phyloP scores from a whole-genome alignment of 2,797 vertebrate species.

The Eidolon dupreanum region DNA sequence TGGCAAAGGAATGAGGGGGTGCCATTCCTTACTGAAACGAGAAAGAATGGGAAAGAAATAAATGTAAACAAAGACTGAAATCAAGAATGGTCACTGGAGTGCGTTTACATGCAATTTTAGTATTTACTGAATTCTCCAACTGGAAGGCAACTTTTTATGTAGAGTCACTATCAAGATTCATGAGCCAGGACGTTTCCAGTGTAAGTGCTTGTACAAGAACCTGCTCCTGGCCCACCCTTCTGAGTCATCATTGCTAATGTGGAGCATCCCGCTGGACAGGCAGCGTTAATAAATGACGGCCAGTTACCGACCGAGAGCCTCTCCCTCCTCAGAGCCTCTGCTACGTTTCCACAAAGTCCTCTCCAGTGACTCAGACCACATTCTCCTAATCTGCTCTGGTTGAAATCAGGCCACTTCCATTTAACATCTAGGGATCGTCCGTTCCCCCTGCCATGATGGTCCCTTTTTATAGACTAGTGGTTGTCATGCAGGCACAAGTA shows the following conservation, averaged over 20 bases:
- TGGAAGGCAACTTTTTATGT: neutral
- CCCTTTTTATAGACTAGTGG: neutral
- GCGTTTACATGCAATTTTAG: neutral
- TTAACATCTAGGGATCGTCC: neutral
- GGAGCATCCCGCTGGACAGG: neutral
- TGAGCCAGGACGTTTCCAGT: neutral
- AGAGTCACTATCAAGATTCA: neutral
- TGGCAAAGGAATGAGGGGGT: neutral
- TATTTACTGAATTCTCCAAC: neutral
- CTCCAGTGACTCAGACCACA: neutral
- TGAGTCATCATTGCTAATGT: neutral
- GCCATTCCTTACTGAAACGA: neutral
- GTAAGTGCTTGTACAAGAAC: neutral
- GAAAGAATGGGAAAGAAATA: neutral
- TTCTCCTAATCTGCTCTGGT: neutral
- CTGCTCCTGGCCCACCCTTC: neutral
- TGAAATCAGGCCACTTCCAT: neutral
- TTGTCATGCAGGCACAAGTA: neutral
- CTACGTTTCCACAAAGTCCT: neutral
- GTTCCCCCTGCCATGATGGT: neutral
- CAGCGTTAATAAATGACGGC: too few species aligned
- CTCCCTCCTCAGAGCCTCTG: neutral
- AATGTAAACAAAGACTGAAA: neutral
- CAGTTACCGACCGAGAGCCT: neutral
- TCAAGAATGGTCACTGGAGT: neutral